Conservation (phyloP, 2,888 invertebrate genomes). For the Zygothrica quintamaculata region DNA sequence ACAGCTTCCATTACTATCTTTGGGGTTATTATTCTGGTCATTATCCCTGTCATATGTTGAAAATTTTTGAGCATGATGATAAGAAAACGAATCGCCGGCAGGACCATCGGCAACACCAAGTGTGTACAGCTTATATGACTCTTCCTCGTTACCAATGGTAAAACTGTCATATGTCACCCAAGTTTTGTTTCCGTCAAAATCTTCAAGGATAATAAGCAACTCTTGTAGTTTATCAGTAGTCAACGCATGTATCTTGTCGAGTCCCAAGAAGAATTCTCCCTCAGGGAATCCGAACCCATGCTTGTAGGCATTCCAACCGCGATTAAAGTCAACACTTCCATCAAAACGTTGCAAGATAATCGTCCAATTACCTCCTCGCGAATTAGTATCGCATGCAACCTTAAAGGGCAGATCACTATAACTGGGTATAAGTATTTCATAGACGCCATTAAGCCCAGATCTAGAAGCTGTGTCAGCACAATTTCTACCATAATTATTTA, state of each 20-base stretch:
- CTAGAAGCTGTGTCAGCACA: too few species aligned
- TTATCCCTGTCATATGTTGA: slow-evolving; percentile 29
- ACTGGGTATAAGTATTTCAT: too few species aligned
- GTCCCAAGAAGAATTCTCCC: slow-evolving; percentile 20
- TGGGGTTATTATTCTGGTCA: not conserved
- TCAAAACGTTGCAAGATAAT: not conserved
- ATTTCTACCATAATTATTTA: too few species aligned
- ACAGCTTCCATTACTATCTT: not conserved
- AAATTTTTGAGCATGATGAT: slow-evolving; percentile 29
- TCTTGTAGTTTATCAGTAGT: slow-evolving; percentile 16
- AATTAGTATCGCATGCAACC: not conserved
- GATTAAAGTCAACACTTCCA: slow-evolving; percentile 2
- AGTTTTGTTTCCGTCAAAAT: slow-evolving; percentile 6
- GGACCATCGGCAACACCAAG: slow-evolving; percentile 22
- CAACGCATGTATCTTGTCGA: slow-evolving; percentile 36
- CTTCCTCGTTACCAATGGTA: slow-evolving; percentile 14
- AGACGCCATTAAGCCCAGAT: too few species aligned
- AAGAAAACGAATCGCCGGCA: slow-evolving; percentile 26
- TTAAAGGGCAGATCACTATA: not conserved
- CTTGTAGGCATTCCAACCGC: not conserved
- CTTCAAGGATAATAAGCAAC: slow-evolving; percentile 25
- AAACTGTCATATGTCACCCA: slow-evolving; percentile 31
- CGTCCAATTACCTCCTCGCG: not conserved
- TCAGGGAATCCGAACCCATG: not conserved
- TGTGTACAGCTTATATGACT: slow-evolving; percentile 12